These are phyloP conservation scores for Bursaphelenchus okinawaensis DNA, from an alignment of 2,888 invertebrate species.

Conservation along the genomic window DNA sequence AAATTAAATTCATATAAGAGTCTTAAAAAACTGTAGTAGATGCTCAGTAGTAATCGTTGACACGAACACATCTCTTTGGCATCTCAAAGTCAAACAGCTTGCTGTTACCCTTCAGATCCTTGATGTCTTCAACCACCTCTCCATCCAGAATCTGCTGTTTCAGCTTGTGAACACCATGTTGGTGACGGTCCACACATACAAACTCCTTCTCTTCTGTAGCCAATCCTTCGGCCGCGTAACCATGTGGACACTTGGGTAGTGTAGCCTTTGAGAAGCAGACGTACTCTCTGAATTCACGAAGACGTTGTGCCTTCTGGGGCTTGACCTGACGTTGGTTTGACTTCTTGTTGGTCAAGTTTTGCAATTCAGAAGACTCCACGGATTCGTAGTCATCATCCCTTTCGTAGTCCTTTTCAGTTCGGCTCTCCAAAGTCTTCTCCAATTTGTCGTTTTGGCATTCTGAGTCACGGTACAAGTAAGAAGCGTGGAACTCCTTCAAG, in stretches of 20 bases:
- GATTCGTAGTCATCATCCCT: background rate
- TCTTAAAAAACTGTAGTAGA: no score
- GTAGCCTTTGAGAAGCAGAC: background rate
- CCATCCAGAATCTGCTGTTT: background rate
- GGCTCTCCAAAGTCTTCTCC: background rate
- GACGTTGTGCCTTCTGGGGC: background rate
- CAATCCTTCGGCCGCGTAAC: background rate
- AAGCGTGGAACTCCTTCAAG: constrained; percentile 20
- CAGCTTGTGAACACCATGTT: background rate
- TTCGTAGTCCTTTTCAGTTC: background rate
- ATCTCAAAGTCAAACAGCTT: background rate
- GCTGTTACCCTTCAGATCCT: background rate
- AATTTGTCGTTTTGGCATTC: background rate
- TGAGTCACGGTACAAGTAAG: constrained; percentile 19
- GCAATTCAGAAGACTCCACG: background rate
- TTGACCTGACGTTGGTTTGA: background rate
- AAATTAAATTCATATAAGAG: no score
- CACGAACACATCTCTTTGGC: background rate
- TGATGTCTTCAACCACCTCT: background rate
- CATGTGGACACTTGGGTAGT: background rate
- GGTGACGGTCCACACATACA: background rate
- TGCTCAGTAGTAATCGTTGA: no score
- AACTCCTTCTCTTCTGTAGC: background rate
- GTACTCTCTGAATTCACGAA: background rate
- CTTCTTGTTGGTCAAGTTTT: background rate